Base-by-base conservation (phyloP, 2,797 vertebrate genomes). In the Chaetophractus vellerosus region DNA sequence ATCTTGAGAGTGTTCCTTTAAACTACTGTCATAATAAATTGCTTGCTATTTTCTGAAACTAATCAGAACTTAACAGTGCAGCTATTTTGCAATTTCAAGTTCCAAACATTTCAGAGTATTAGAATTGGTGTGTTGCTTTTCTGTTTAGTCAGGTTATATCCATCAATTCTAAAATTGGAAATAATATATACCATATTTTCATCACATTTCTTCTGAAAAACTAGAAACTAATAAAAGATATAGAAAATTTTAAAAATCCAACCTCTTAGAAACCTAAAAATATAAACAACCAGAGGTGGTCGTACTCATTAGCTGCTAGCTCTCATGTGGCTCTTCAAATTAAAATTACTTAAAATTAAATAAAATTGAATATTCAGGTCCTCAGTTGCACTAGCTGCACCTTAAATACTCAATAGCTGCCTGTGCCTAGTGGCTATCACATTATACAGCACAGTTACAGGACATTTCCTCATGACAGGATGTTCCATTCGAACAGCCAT, bases 21-120 rank as follows among this genome's bases (percentile, higher is more conserved):
- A 90, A 75, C 80, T 83, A n/a, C n/a, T 80, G 2, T 63, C 68
- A 19, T 26, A 94, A 63, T 83, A 84, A 78, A 76, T 59, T 23
- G 9, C 31, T 38, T 45, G 23, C 9, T 72, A 15, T 72, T 68
- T 75, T 90, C 63, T 84, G 57, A 82, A 91, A 76, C 15, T n/a
- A 89, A 87, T 88, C 71, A 93, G 41, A 87, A 88, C n/a, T 92
- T 72, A 91, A 84, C 16, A 89, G 28, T 63, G 21, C n/a, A 41
- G 41, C 52, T 63, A 85, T 33, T 69, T 26, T 66, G 5, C 38
- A 91, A 80, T 59, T 74, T 72, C 36, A 64, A 86, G 24, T 79
- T 92, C 83, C 11, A 64, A 48, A 33, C 7, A 59, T 41, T 50
- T 88, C 19, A 61, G 26, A 15, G 26, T 36, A 69, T 41, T 50